Percentiles rank a stretch among this genome's conserved stretches.
phyloP scores from a whole-genome alignment of 2,113 vertebrate species.

The Melanerpes aurifrons region DNA sequence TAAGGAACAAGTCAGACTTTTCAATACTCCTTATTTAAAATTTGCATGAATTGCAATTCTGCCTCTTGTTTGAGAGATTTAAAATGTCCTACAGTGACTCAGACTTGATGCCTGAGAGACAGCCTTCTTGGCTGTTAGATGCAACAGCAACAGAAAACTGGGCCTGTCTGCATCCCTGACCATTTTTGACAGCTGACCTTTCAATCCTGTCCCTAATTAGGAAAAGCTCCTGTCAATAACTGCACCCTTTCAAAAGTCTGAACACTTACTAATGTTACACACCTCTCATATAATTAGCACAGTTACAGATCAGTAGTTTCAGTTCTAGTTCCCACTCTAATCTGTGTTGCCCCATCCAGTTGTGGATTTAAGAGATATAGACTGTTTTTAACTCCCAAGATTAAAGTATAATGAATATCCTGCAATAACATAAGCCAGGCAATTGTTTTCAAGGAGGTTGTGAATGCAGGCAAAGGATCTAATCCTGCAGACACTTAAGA shows the following conservation, averaged over 20 bases:
- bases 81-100: background rate
- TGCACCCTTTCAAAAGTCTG: background rate
- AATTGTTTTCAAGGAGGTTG: background rate
- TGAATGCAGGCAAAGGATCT: background rate
- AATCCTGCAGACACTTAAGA: background rate
- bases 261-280: background rate
- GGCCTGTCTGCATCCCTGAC: background rate
- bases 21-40: background rate
- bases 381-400: background rate
- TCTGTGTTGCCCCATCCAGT: background rate
- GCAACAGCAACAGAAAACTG: background rate
- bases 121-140: background rate
- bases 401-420: background rate
- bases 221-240: background rate
- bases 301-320: background rate
- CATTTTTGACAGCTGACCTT: background rate
- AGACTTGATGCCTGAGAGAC: background rate
- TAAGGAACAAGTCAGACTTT: background rate
- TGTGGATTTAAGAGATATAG: background rate
- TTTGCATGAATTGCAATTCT: background rate
- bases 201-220: background rate
- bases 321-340: background rate
- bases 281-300: background rate
- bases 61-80: background rate
- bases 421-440: background rate